Base-by-base conservation (phyloP, 2,888 invertebrate genomes). In the Ophonus ardosiacus region DNA sequence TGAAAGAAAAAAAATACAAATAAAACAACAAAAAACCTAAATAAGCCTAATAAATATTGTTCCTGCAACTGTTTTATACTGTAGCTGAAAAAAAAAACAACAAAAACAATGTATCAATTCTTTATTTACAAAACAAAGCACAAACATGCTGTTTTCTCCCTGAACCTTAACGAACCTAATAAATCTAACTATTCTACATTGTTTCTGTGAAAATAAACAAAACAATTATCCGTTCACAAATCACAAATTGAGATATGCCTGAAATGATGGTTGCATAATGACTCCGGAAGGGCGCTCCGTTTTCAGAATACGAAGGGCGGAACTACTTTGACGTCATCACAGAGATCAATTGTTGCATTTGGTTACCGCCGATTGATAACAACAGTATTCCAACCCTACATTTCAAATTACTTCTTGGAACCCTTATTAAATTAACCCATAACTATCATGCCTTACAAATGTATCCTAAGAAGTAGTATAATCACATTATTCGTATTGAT, bases 271-370 rank as follows among this genome's bases (percentile, higher is more conserved):
- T 15, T 38, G 68, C 68, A 68, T 68, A 68, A 68, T 68, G 68
- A 68, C 31, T 18, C 2, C 63, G 68, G 68, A 38, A 68, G 68
- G 68, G 68, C 15, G 40, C 31, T 38, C 84, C 84, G 84, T 78
- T 65, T 59, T 57, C 84, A 24, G 56, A 15, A 38, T 63, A 40
- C 80, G 21, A 24, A 63, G 74, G 74, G 68, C 82, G 59, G 83
- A 59, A 76, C 76, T 59, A 63, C 63, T 56, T 6, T 84, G 84
- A 78, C 84, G 84, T 84, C 84, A 84, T 56, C 43, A 18, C 43
- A 78, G 61, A 38, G 84, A 84, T 84, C 84, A 84, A 84, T 84
- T 84, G 84, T 84, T 84, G 78, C 84, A 84, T 84, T 84, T 76
- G 76, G 38, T 59, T 78, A 57, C 17, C 8, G 38, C 24, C 7